These are phyloP conservation scores for Agriotes lineatus DNA, from an alignment of 2,888 invertebrate genomes.

Conservation along the genomic window DNA sequence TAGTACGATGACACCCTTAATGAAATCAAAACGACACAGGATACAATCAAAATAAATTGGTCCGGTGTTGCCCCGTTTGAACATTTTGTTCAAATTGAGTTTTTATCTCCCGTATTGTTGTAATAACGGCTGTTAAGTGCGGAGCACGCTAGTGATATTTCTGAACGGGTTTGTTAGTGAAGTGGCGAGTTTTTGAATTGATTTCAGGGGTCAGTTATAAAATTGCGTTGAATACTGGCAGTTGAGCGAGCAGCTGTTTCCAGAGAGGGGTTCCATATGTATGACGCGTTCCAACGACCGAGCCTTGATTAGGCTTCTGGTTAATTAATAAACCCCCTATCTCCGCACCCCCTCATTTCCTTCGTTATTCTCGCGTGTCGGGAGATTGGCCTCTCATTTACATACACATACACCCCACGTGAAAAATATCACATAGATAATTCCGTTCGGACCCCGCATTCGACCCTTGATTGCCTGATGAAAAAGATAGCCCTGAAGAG, in stretches of 20 bases:
- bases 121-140: slow-evolving; percentile 49
- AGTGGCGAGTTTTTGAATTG: slow-evolving; percentile 49
- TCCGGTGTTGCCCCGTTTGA: slow-evolving; percentile 50
- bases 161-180: slow-evolving; percentile 43
- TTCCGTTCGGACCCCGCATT: slow-evolving; percentile 40
- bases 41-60: slow-evolving; percentile 64
- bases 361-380: slow-evolving; percentile 62
- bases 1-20: slow-evolving; percentile 63
- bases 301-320: slow-evolving; percentile 71
- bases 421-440: slow-evolving; percentile 47
- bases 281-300: slow-evolving; percentile 51
- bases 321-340: slow-evolving; percentile 70
- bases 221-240: slow-evolving; percentile 45
- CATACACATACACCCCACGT: slow-evolving; percentile 53
- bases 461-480: slow-evolving; percentile 40
- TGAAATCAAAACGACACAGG: slow-evolving; percentile 64
- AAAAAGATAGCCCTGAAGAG: slow-evolving; percentile 33
- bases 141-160: slow-evolving; percentile 40
- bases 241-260: slow-evolving; percentile 51
- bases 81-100: slow-evolving; percentile 58
- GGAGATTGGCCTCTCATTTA: slow-evolving; percentile 62
- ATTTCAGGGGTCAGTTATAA: slow-evolving; percentile 51
- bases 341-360: slow-evolving; percentile 59
- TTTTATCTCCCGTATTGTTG: slow-evolving; percentile 54
- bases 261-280: slow-evolving; percentile 53